A percentile compares a stretch with the other conserved stretches of the same genome.
These are phyloP conservation scores for Cydia fagiglandana DNA, from an alignment of 1,140 invertebrate genomes.

Conservation along the genomic window DNA sequence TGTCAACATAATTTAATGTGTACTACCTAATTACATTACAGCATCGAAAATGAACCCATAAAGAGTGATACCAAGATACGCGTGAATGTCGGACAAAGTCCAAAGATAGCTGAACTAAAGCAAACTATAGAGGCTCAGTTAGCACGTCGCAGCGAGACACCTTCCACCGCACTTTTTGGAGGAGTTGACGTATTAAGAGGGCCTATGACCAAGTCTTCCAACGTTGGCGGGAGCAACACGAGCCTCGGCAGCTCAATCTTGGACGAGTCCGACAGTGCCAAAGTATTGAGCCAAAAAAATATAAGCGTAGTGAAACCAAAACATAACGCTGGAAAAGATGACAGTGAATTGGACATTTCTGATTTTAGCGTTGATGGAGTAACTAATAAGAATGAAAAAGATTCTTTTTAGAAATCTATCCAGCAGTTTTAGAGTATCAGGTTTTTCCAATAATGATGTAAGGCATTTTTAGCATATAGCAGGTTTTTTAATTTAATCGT, in stretches of 20 bases:
- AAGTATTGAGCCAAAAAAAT: slow-evolving; percentile 45
- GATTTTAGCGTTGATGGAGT: slow-evolving; percentile 70
- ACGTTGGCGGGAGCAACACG: slow-evolving; percentile 69
- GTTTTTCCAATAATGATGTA: too few relatives aligned
- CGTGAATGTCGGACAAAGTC: slow-evolving; percentile 55
- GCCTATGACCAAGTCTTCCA: slow-evolving; percentile 48
- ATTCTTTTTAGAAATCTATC: slow-evolving; percentile 11
- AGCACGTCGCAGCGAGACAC: slow-evolving; percentile 59
- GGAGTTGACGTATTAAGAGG: slow-evolving; percentile 58
- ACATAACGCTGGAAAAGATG: slow-evolving; percentile 55
- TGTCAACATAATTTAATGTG: too few relatives aligned
- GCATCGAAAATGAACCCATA: slow-evolving; percentile 62
- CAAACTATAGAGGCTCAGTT: slow-evolving; percentile 71
- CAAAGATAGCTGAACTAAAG: slow-evolving; percentile 73
- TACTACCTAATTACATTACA: slow-evolving; percentile 43
- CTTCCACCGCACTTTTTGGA: slow-evolving; percentile 58
- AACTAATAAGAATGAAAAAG: slow-evolving; percentile 49
- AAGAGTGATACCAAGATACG: slow-evolving; percentile 53
- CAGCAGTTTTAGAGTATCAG: too few relatives aligned
- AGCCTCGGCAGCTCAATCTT: slow-evolving; percentile 73
- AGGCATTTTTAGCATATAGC: too few relatives aligned
- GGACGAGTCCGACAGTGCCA: slow-evolving; percentile 63
- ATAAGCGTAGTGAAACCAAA: slow-evolving; percentile 53
- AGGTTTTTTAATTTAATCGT: too few relatives aligned
- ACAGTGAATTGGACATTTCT: slow-evolving; percentile 74